phyloP scores from a whole-genome alignment of 2,888 invertebrate species.

The Agelastica alni region DNA sequence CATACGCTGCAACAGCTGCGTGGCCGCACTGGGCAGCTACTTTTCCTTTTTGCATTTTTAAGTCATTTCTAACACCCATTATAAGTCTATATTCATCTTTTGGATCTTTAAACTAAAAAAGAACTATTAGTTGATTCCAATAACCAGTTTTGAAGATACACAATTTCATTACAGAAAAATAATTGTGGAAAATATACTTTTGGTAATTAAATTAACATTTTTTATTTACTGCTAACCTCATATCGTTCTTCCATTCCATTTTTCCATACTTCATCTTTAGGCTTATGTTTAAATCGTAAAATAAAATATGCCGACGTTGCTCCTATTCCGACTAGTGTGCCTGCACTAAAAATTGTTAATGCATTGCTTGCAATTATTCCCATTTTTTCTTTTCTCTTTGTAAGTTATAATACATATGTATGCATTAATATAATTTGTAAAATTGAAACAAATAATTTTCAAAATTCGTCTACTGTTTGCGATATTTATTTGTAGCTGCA shows the following conservation, averaged over 20 bases:
- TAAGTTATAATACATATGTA: neutral
- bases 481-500: too few species aligned
- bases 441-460: too few species aligned
- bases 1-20: slow-evolving; percentile 87
- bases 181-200: too few species aligned
- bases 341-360: slow-evolving; percentile 48
- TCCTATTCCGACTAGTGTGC: slow-evolving; percentile 50
- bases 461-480: too few species aligned
- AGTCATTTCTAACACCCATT: slow-evolving; percentile 83
- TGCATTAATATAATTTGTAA: too few species aligned
- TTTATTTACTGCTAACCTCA: slow-evolving; percentile 50
- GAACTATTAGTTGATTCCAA: too few species aligned
- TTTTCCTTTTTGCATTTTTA: slow-evolving; percentile 95
- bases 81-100: slow-evolving; percentile 77
- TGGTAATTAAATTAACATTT: too few species aligned
- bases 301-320: slow-evolving; percentile 47
- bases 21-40: slow-evolving; percentile 94
- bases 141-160: too few species aligned
- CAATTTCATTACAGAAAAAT: too few species aligned
- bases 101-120: slow-evolving; percentile 48
- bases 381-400: slow-evolving; percentile 37
- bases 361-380: slow-evolving; percentile 46
- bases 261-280: slow-evolving; percentile 40
- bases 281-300: slow-evolving; percentile 37
- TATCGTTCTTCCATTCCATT: slow-evolving; percentile 50